These are phyloP conservation scores for Macquaria ambigua DNA, from an alignment of 2,113 vertebrate species.

Conservation along the genomic window DNA sequence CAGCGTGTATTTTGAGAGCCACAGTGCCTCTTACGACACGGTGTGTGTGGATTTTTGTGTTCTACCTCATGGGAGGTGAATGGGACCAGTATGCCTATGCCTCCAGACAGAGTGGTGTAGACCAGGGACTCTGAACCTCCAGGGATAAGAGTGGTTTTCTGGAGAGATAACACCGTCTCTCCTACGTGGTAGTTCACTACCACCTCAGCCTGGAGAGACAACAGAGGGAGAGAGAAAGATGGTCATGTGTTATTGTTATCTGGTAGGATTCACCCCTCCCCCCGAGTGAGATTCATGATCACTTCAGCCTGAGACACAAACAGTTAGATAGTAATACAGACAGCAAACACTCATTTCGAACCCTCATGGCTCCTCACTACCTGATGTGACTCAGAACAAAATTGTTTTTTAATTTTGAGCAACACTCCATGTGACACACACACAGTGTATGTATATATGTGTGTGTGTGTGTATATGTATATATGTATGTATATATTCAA, in stretches of 20 bases:
- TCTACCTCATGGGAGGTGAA: conserved; percentile 97
- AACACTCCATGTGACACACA: too few species aligned
- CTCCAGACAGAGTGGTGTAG: conserved; percentile 96
- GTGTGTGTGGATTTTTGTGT: not conserved
- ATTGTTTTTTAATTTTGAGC: too few species aligned
- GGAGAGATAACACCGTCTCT: conserved; percentile 94
- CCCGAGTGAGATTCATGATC: too few species aligned
- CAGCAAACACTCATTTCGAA: too few species aligned
- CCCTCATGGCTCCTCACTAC: too few species aligned
- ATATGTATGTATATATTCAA: too few species aligned
- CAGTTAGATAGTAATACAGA: too few species aligned
- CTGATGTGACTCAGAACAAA: too few species aligned
- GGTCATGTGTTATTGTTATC: not conserved
- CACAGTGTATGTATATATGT: too few species aligned
- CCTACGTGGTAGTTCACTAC: conserved; percentile 97
- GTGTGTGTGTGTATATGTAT: too few species aligned
- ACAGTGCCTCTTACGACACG: not conserved
- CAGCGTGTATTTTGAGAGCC: not conserved
- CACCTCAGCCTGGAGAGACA: conserved; percentile 90
- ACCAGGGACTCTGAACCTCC: conserved; percentile 97
- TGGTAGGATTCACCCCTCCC: not conserved
- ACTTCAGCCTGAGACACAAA: too few species aligned
- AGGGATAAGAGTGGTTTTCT: conserved; percentile 97
- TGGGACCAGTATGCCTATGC: conserved; percentile 96
- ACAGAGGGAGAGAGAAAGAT: not conserved